Evolutionary conservation across 2,113 vertebrate species (phyloP).

Genomic region (Dipodomys ordii): DNA sequence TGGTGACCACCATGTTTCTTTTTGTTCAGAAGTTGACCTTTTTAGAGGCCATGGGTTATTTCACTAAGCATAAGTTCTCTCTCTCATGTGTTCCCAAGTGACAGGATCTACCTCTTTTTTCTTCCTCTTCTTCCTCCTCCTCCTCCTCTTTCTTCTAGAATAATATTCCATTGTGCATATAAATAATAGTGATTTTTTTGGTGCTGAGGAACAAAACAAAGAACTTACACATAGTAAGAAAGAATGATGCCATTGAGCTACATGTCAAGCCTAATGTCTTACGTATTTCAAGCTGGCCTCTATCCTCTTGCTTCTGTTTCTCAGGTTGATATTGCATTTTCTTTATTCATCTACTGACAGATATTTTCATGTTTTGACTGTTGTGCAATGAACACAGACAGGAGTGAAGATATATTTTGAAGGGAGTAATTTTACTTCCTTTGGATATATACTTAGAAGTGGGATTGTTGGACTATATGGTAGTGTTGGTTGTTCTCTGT

Average conservation of each 20-base stretch:
- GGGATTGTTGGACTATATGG: neutral
- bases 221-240: too few relatives aligned
- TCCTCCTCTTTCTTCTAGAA: neutral
- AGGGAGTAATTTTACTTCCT: neutral
- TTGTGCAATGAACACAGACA: neutral
- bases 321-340: too few relatives aligned
- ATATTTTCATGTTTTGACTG: neutral
- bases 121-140: too few relatives aligned
- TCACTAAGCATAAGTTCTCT: neutral
- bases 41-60: neutral
- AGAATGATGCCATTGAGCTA: neutral
- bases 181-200: too few relatives aligned
- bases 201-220: too few relatives aligned
- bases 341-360: neutral
- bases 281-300: too few relatives aligned
- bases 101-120: neutral
- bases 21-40: neutral
- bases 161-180: neutral
- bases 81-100: neutral
- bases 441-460: neutral
- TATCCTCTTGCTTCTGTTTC: too few relatives aligned
- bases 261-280: too few relatives aligned
- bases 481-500: neutral
- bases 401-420: neutral
- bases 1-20: neutral